These are phyloP conservation scores for Platysteira castanea DNA, from an alignment of 2,113 vertebrate species.

Conservation along the genomic window DNA sequence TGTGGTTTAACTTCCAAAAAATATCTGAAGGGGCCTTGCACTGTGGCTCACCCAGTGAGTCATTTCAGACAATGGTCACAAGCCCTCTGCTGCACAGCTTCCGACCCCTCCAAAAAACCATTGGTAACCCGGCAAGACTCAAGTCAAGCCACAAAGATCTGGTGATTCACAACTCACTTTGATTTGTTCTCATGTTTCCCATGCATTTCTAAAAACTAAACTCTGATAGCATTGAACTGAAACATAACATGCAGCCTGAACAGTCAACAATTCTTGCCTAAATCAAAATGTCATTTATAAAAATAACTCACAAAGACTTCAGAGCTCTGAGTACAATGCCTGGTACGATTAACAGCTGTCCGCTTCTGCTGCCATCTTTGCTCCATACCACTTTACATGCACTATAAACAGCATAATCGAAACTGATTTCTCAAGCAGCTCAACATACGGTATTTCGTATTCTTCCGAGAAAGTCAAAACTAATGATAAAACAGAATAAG, in stretches of 20 bases:
- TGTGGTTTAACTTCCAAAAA: not conserved
- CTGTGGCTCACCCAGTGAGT: not conserved
- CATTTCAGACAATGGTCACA: not conserved
- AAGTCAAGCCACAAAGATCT: not conserved
- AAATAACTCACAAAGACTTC: constrained; percentile 63
- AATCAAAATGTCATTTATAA: constrained; percentile 53
- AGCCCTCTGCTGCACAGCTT: not conserved
- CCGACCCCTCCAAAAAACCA: not conserved
- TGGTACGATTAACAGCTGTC: constrained; percentile 46
- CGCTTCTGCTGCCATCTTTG: constrained; percentile 41
- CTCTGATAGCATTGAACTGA: not conserved
- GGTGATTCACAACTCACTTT: not conserved
- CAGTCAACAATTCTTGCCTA: constrained; percentile 19
- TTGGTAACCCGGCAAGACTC: not conserved
- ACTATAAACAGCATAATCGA: constrained; percentile 44
- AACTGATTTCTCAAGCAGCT: constrained; percentile 48
- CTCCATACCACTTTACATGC: constrained; percentile 49
- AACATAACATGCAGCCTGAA: constrained; percentile 13
- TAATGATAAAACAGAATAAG: constrained; percentile 51
- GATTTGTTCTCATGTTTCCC: not conserved
- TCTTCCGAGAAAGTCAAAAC: constrained; percentile 54
- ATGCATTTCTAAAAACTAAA: not conserved
- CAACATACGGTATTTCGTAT: not conserved
- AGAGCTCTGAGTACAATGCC: constrained; percentile 44
- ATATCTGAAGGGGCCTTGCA: not conserved